These are phyloP conservation scores for Pseudobourletiella spinata DNA, from an alignment of 1,140 invertebrate species.

Conservation along the genomic window DNA sequence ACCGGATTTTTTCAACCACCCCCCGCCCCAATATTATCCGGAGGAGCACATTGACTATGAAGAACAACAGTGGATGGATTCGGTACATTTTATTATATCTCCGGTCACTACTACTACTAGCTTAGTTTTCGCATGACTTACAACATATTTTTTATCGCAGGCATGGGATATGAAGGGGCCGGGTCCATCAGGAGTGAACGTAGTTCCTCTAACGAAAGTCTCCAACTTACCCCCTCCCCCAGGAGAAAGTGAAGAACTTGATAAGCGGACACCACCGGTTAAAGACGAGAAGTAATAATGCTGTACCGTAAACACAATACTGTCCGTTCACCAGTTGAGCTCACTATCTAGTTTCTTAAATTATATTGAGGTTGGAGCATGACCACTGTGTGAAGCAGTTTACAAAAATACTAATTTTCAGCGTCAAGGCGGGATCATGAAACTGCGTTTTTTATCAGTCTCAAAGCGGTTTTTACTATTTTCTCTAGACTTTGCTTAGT, in stretches of 20 bases:
- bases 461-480: too few relatives aligned
- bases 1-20: conserved; percentile 33
- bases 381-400: not conserved
- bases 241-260: conserved; percentile 17
- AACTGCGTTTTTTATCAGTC: too few relatives aligned
- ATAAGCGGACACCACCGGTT: not conserved
- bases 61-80: conserved; percentile 36
- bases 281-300: not conserved
- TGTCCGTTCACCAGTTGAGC: not conserved
- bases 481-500: too few relatives aligned
- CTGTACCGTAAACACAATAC: not conserved
- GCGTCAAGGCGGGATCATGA: too few relatives aligned
- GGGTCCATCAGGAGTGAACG: not conserved
- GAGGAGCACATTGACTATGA: conserved; percentile 28
- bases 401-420: not conserved
- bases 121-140: not conserved
- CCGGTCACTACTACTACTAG: not conserved
- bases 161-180: conserved; percentile 25
- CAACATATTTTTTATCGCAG: conserved; percentile 14
- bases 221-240: conserved; percentile 31
- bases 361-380: not conserved
- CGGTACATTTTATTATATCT: conserved; percentile 9
- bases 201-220: conserved; percentile 30
- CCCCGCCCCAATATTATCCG: conserved; percentile 19
- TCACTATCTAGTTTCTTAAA: not conserved